Evolutionary conservation across 2,888 invertebrate species (phyloP).

Genomic region (Nycteola revayana): DNA sequence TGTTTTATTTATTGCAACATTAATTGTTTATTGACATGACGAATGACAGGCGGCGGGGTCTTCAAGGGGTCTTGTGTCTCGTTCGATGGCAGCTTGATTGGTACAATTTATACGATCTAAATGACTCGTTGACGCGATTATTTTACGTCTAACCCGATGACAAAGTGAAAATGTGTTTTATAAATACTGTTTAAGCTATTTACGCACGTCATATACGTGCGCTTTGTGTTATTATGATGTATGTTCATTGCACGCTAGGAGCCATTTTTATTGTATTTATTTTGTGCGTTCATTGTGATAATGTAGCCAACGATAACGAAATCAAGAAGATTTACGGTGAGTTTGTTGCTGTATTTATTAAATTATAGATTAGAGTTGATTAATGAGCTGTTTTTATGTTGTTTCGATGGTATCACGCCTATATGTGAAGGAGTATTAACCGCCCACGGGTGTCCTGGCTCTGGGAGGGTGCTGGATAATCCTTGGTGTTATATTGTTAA

Average conservation of each 20-base stretch:
- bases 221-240: conserved; percentile 66
- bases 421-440: conserved; percentile 15
- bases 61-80: conserved; percentile 27
- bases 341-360: conserved; percentile 32
- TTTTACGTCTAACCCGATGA: conserved; percentile 54
- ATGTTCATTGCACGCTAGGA: conserved; percentile 74
- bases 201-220: conserved; percentile 60
- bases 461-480: not conserved
- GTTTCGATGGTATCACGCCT: conserved; percentile 19
- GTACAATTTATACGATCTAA: conserved; percentile 58
- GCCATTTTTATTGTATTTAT: conserved; percentile 82
- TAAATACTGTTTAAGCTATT: conserved; percentile 60
- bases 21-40: conserved; percentile 79
- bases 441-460: conserved; percentile 32
- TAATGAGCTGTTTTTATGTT: conserved; percentile 10
- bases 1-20: conserved; percentile 51
- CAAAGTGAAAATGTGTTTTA: conserved; percentile 72
- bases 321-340: conserved; percentile 73
- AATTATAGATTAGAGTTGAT: conserved; percentile 5
- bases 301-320: conserved; percentile 77
- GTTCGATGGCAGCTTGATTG: conserved; percentile 67
- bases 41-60: conserved; percentile 77
- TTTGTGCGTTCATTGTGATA: conserved; percentile 81
- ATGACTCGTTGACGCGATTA: conserved; percentile 61
- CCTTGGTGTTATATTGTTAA: not conserved